Evolutionary conservation across 2,113 vertebrate genomes (phyloP).

Genomic region (Puma concolor): DNA sequence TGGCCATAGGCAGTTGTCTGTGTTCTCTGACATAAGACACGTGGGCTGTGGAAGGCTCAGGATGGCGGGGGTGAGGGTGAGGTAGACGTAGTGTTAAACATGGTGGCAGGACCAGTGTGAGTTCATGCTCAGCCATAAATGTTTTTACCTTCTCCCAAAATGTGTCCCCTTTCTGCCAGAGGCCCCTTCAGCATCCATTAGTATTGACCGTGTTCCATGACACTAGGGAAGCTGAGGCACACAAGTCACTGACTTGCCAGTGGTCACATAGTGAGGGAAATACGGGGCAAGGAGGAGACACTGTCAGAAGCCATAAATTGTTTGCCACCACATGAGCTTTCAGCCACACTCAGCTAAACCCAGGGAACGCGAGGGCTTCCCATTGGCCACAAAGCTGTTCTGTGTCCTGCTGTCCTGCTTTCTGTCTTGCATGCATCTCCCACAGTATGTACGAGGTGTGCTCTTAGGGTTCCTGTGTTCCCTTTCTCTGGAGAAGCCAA

Average conservation of each 20-base stretch:
- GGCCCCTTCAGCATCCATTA: neutral
- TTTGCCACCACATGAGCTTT: neutral
- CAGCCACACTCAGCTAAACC: neutral
- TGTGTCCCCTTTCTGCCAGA: neutral
- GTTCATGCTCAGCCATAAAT: neutral
- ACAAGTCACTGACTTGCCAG: neutral
- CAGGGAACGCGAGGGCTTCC: neutral
- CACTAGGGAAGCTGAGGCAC: neutral
- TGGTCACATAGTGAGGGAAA: neutral
- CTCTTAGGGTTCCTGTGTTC: neutral
- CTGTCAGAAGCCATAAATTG: neutral
- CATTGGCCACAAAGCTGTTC: neutral
- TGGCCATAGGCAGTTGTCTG: neutral
- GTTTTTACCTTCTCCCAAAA: neutral
- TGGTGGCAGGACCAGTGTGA: rapidly evolving
- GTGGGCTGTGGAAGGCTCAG: neutral
- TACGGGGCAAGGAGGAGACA: neutral
- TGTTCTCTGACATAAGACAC: neutral
- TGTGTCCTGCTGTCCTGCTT: neutral
- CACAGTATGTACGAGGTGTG: neutral
- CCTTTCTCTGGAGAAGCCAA: neutral
- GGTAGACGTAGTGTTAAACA: neutral
- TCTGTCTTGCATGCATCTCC: neutral
- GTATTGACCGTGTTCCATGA: neutral
- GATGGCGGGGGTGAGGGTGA: rapidly evolving